These are phyloP conservation scores for Australoheros facetus DNA, from an alignment of 2,797 vertebrate species.

Conservation along the genomic window DNA sequence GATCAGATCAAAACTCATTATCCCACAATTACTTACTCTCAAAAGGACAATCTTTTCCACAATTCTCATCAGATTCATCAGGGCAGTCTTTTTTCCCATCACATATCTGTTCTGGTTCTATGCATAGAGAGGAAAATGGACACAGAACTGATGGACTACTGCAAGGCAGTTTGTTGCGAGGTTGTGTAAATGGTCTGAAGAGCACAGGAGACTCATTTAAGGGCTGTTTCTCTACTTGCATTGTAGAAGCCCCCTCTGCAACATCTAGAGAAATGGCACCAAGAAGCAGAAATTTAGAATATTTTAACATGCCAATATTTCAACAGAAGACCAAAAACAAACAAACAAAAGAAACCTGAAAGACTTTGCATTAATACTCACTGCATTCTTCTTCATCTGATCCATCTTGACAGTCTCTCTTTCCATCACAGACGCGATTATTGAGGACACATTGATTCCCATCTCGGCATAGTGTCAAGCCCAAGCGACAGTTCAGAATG, in stretches of 20 bases:
- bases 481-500: conserved; percentile 32
- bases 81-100: conserved; percentile 84
- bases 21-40: conserved; percentile 67
- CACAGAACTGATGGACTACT: conserved; percentile 79
- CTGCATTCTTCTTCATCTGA: conserved; percentile 86
- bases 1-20: background rate
- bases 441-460: conserved; percentile 72
- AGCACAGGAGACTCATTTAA: background rate
- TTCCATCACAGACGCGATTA: conserved; percentile 82
- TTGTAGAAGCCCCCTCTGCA: background rate
- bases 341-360: background rate
- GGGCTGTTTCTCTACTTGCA: background rate
- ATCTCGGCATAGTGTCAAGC: conserved; percentile 71
- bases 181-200: background rate
- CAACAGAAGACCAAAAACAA: background rate
- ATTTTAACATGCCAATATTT: background rate
- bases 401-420: conserved; percentile 84
- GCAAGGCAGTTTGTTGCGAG: conserved; percentile 46
- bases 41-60: conserved; percentile 73
- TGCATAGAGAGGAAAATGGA: conserved; percentile 73
- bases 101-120: conserved; percentile 79
- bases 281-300: background rate
- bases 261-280: conserved; percentile 41
- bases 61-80: conserved; percentile 87
- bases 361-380: conserved; percentile 19